Base-by-base conservation (phyloP, 1,140 invertebrate species). In the Bursaphelenchus mucronatus region DNA sequence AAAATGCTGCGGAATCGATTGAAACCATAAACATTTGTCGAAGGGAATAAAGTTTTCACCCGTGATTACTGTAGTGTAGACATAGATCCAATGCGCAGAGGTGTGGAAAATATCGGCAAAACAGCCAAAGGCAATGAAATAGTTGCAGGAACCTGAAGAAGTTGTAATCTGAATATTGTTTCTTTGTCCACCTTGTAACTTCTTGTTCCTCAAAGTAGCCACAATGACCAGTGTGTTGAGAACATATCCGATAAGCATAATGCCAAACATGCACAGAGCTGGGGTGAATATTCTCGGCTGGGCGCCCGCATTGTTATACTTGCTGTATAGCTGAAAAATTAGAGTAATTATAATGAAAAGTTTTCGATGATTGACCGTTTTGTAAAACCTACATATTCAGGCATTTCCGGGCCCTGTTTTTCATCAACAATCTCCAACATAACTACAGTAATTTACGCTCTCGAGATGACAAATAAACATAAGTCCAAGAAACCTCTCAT, bases 41-140 rank as follows among this genome's bases (percentile, higher is more conserved):
- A 15, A 59, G 44, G 57, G 57, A 39, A 59, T 59, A 44, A 59
- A 59, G 57, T 59, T 59, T n/a, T 44, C 40, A 17, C 57, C 57
- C 17, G 44, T 41, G 1, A 59, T 46, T 30, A 30, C 30, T 3
- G 57, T 40, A 3, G 45, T 44, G 41, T 59, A 59, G 11, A 59
- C 11, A 7, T 15, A 59, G 13, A 59, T 50, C 41, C 41, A 59
- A 43, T 59, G 57, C 11, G 57, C 19, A 3, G 57, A 40, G 30
- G 30, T 30, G 40, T 59, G 57, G 21, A 59, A 39, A 39, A 59
- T 45, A 8, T 59, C 57, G 19, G 40, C 57, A 13, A 59, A 50
- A 39, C 57, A 59, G 41, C 13, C 57, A n/a, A 41, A 39, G 40
- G 40, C 41, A 11, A 59, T n/a, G 40, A 59, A 59, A 39, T 59